phyloP scores from a whole-genome alignment of 2,888 invertebrate genomes.

The Ochropacha duplaris region DNA sequence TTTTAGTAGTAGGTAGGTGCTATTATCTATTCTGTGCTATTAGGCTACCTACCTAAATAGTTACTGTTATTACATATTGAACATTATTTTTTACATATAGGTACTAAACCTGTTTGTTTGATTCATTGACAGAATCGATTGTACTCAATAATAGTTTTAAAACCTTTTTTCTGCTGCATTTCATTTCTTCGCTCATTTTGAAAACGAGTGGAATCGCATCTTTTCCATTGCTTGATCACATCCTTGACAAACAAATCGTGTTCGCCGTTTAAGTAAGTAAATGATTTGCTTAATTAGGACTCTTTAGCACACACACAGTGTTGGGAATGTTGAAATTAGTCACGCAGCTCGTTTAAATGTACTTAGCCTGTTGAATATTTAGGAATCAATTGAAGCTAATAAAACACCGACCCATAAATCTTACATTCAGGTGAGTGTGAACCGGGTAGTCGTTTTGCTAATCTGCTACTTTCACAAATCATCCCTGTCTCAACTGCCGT shows the following conservation, averaged over 20 bases:
- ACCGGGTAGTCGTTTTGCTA: no score
- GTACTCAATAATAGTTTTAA: no score
- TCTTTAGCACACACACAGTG: conserved; percentile 11
- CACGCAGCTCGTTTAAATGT: conserved; percentile 10
- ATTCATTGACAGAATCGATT: no score
- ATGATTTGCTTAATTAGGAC: conserved; percentile 11
- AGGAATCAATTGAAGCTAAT: conserved; percentile 1
- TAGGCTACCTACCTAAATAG: no score
- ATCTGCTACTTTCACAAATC: no score
- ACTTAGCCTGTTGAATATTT: conserved; percentile 7
- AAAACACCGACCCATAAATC: conserved; percentile 3
- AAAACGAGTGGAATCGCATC: neutral
- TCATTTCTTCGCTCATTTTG: neutral
- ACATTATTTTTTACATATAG: no score
- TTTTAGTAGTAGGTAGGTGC: no score
- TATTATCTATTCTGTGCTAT: no score
- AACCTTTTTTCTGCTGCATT: no score
- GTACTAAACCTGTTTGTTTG: no score
- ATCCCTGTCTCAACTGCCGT: no score
- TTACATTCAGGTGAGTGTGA: neutral
- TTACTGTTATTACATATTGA: no score
- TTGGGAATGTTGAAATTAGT: conserved; percentile 9
- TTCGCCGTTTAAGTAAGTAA: conserved; percentile 8
- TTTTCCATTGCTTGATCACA: neutral
- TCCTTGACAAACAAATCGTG: neutral